These are phyloP conservation scores for Thalpophila matura DNA, from an alignment of 2,888 invertebrate species.

Conservation along the genomic window DNA sequence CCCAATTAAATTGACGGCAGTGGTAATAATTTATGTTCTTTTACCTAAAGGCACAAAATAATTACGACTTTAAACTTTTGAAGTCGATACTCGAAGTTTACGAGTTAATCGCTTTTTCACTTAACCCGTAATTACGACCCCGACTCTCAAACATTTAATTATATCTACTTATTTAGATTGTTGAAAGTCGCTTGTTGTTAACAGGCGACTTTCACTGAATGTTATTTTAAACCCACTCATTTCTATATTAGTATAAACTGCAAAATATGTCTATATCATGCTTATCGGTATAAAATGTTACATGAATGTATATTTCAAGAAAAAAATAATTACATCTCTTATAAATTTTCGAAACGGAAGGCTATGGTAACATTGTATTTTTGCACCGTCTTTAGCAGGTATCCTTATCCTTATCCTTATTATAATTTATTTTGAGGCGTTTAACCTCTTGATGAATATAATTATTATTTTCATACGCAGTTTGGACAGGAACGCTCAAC, in stretches of 20 bases:
- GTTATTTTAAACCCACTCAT: background rate
- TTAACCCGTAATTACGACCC: conserved; percentile 20
- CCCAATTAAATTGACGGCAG: background rate
- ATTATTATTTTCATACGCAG: conserved; percentile 28
- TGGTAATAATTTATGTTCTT: conserved; percentile 12
- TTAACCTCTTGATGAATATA: conserved; percentile 46
- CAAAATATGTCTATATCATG: too few relatives aligned
- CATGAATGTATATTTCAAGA: too few relatives aligned
- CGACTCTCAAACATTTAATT: conserved; percentile 19
- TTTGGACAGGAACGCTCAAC: conserved; percentile 31
- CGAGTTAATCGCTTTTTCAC: conserved; percentile 30
- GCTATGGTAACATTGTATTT: conserved; percentile 20
- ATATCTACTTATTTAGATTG: conserved; percentile 31
- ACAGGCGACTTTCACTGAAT: background rate
- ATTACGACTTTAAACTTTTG: conserved; percentile 36
- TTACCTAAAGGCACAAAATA: conserved; percentile 5
- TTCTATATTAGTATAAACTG: background rate
- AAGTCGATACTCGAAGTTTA: conserved; percentile 20
- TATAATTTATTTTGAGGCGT: conserved; percentile 30
- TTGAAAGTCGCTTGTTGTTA: too few relatives aligned
- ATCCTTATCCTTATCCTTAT: conserved; percentile 37
- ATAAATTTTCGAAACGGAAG: background rate
- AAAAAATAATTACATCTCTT: background rate
- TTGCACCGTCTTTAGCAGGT: conserved; percentile 20
- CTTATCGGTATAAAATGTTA: too few relatives aligned